Evolutionary conservation across 2,888 invertebrate genomes (phyloP).

Genomic region (Meteorus colon): DNA sequence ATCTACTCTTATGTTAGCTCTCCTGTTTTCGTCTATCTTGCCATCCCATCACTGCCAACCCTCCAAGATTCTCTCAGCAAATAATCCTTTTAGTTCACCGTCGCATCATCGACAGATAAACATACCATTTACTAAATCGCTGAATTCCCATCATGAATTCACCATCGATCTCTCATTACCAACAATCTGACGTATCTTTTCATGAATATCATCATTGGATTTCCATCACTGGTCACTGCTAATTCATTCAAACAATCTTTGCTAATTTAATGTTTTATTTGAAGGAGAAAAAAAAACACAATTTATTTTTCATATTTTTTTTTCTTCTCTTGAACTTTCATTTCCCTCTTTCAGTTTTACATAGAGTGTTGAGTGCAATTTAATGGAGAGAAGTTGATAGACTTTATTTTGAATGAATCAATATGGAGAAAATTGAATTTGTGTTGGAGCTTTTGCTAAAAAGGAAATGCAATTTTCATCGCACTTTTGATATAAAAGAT

Average conservation of each 20-base stretch:
- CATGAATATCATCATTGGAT: no score
- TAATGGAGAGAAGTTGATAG: constrained; percentile 2
- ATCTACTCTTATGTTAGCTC: neutral
- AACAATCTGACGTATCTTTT: neutral
- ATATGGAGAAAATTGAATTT: constrained; percentile 20
- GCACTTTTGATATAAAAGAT: constrained; percentile 44
- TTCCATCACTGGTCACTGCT: no score
- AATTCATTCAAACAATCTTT: no score
- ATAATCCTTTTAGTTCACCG: neutral
- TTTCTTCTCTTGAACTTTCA: no score
- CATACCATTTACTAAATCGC: constrained; percentile 28
- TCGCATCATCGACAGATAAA: constrained; percentile 23
- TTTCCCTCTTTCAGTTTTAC: neutral
- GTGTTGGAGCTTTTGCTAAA: constrained; percentile 5
- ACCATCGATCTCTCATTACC: neutral
- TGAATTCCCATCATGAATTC: constrained; percentile 5
- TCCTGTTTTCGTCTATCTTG: constrained; percentile 27
- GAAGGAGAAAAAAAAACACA: no score
- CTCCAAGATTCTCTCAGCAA: constrained; percentile 16
- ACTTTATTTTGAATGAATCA: constrained; percentile 6
- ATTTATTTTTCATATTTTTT: no score
- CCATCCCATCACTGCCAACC: constrained; percentile 16
- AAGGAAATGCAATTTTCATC: constrained; percentile 40
- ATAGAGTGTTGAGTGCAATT: neutral
- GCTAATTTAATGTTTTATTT: no score